Evolutionary conservation across 2,888 invertebrate species (phyloP).

Genomic region (Ecdyonurus torrentis): DNA sequence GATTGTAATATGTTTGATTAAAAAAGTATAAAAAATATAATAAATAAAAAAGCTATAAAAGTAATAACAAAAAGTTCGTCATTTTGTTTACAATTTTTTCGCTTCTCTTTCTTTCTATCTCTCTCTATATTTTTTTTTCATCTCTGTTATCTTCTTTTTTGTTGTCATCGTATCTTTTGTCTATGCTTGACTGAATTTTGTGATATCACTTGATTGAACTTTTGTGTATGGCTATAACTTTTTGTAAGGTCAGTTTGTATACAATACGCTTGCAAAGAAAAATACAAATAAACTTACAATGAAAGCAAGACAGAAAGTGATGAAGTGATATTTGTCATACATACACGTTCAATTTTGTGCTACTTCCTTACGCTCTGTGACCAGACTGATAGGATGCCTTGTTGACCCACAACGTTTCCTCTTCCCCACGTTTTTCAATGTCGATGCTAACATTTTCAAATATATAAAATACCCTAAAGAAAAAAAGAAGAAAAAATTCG

Average conservation of each 20-base stretch:
- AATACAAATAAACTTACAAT: too few relatives aligned
- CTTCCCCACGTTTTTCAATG: too few relatives aligned
- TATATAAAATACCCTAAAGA: background rate
- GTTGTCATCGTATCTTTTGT: too few relatives aligned
- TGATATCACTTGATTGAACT: background rate
- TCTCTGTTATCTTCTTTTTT: too few relatives aligned
- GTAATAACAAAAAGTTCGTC: background rate
- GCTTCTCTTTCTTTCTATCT: background rate
- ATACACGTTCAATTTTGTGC: background rate
- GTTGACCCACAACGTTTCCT: too few relatives aligned
- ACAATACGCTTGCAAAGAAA: too few relatives aligned
- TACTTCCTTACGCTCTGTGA: background rate
- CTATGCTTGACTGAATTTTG: background rate
- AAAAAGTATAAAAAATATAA: too few relatives aligned
- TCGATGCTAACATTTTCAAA: too few relatives aligned
- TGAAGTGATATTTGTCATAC: background rate
- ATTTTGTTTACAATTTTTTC: background rate
- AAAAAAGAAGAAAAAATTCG: background rate
- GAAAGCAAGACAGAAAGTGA: background rate
- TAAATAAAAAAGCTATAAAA: background rate
- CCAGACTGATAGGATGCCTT: background rate
- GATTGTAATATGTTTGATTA: too few relatives aligned
- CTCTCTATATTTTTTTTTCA: background rate
- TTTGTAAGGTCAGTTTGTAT: background rate
- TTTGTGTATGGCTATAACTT: background rate